Percentiles rank a stretch among this genome's conserved stretches.
These are phyloP conservation scores for Nanger granti DNA, from an alignment of 2,113 vertebrate genomes.

Conservation along the genomic window DNA sequence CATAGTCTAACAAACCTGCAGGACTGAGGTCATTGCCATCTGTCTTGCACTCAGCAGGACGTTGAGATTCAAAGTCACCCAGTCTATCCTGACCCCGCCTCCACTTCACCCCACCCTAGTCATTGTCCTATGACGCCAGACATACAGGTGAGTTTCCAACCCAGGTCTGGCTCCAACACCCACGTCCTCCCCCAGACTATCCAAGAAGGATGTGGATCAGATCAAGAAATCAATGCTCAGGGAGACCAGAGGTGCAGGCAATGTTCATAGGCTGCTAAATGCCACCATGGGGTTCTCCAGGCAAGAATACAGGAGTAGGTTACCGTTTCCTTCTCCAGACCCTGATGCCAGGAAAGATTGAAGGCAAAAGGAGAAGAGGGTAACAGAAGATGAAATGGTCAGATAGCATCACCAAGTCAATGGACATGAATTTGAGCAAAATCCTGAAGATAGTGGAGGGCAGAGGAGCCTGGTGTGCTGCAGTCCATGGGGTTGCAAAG, in stretches of 20 bases:
- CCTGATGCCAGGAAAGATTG: not conserved
- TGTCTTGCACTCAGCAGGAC: fast-evolving
- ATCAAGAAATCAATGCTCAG: not conserved
- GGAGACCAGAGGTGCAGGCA: not conserved
- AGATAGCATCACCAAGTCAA: not conserved
- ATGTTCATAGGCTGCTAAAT: fast-evolving
- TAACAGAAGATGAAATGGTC: not conserved
- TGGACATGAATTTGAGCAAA: not conserved
- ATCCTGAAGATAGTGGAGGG: not conserved
- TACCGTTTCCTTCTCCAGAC: not conserved
- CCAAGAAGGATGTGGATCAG: not conserved
- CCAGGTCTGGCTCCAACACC: not conserved
- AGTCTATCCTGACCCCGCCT: fast-evolving
- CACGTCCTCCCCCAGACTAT: fast-evolving
- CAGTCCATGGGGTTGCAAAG: not conserved
- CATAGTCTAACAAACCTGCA: not conserved
- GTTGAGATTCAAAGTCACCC: not conserved
- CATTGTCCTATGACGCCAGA: not conserved
- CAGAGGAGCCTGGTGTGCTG: not conserved
- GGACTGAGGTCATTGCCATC: fast-evolving
- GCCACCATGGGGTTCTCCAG: not conserved
- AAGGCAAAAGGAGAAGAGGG: not conserved
- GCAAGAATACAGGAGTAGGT: not conserved
- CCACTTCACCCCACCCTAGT: not conserved
- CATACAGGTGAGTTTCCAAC: fast-evolving